phyloP scores from a whole-genome alignment of 2,888 invertebrate genomes.

The Coelogynopora nodosa region DNA sequence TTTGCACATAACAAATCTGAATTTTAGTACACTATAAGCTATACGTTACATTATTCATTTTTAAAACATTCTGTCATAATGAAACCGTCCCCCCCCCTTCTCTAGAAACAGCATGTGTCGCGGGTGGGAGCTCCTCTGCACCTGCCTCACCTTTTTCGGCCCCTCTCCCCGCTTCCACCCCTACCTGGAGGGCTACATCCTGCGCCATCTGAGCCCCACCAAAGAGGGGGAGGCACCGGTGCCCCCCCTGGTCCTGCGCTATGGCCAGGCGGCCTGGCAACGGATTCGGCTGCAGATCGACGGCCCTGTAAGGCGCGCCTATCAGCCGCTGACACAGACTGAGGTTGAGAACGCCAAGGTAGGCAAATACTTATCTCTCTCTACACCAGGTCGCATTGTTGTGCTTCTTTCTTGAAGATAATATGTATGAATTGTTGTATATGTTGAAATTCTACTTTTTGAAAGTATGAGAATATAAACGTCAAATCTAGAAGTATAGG shows the following conservation, averaged over 20 bases:
- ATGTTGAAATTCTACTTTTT: too few species aligned
- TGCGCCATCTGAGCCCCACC: constrained; percentile 22
- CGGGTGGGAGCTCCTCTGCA: constrained; percentile 92
- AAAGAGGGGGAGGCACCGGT: not conserved
- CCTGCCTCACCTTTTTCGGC: constrained; percentile 87
- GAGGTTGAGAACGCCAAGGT: not conserved
- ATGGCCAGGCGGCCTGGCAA: constrained; percentile 21
- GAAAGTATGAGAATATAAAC: too few species aligned
- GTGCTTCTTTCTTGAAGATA: too few species aligned
- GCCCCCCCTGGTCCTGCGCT: constrained; percentile 49
- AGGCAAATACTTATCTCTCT: too few species aligned
- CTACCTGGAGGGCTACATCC: constrained; percentile 70
- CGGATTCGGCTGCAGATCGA: not conserved
- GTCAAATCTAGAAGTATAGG: too few species aligned
- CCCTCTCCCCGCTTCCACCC: constrained; percentile 85
- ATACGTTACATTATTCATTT: too few species aligned
- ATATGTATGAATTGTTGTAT: too few species aligned
- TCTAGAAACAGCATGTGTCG: constrained; percentile 58
- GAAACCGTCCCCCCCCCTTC: too few species aligned
- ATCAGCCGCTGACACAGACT: constrained; percentile 4
- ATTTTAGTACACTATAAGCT: too few species aligned
- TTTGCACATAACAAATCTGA: too few species aligned
- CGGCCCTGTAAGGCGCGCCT: not conserved
- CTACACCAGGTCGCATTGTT: too few species aligned
- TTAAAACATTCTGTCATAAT: too few species aligned